Evolutionary conservation across 2,888 invertebrate genomes (phyloP).

Genomic region (Gortyna flavago): DNA sequence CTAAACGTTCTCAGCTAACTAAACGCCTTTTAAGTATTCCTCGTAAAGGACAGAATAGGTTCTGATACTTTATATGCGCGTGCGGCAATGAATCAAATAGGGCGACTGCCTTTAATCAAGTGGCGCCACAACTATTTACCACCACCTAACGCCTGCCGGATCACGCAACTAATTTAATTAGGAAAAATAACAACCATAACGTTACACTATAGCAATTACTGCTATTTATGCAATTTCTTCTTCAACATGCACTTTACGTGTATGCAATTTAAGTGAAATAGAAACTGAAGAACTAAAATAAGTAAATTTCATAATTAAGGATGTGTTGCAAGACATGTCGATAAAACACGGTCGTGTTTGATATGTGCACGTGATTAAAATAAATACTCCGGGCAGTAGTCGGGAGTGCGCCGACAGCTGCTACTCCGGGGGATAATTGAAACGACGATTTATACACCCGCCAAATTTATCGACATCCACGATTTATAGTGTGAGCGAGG

Average conservation of each 20-base stretch:
- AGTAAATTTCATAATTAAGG: conserved; percentile 78
- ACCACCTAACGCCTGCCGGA: conserved; percentile 44
- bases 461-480: conserved; percentile 88
- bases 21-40: conserved; percentile 59
- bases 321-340: conserved; percentile 76
- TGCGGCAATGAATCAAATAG: conserved; percentile 57
- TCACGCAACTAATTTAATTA: conserved; percentile 63
- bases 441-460: conserved; percentile 88
- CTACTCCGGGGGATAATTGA: conserved; percentile 87
- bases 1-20: conserved; percentile 39
- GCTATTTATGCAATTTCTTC: conserved; percentile 42
- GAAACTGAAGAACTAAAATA: conserved; percentile 25
- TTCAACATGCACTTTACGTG: conserved; percentile 29
- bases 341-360: conserved; percentile 78
- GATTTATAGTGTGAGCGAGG: conserved; percentile 81
- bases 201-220: conserved; percentile 26
- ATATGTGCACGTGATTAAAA: conserved; percentile 86
- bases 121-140: conserved; percentile 60
- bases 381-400: conserved; percentile 86
- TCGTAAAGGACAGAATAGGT: conserved; percentile 50
- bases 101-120: conserved; percentile 51
- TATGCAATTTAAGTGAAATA: conserved; percentile 41
- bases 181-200: conserved; percentile 46
- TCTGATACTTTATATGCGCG: conserved; percentile 50
- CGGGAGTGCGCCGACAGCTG: conserved; percentile 83